These are phyloP conservation scores for Champsocephalus esox DNA, from an alignment of 2,797 vertebrate species.

Conservation along the genomic window DNA sequence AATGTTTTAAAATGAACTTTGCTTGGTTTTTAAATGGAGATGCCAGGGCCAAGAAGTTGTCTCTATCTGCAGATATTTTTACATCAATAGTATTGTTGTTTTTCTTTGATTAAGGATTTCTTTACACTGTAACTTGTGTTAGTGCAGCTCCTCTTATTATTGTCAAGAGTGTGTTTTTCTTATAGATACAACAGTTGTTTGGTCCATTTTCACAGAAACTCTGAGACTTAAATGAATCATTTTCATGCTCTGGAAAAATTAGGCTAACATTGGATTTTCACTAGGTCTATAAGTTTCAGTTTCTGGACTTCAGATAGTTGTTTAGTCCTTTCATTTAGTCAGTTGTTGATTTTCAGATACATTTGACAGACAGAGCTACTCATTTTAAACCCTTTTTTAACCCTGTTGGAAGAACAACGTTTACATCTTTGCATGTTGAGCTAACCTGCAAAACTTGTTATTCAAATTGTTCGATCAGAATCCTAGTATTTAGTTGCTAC, in stretches of 20 bases:
- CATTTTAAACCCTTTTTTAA: not conserved
- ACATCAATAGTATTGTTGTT: not conserved
- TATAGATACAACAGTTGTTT: not conserved
- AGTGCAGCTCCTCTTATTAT: constrained; percentile 27
- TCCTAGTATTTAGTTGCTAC: not conserved
- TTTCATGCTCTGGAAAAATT: not conserved
- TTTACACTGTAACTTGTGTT: constrained; percentile 20
- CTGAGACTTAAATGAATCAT: not conserved
- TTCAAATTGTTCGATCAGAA: not conserved
- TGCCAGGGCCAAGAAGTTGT: not conserved
- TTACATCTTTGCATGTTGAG: not conserved
- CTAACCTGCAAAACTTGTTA: not conserved
- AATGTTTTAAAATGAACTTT: constrained; percentile 23
- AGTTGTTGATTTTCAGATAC: not conserved
- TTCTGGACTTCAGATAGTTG: too few relatives aligned
- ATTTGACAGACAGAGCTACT: not conserved
- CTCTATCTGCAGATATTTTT: constrained; percentile 40
- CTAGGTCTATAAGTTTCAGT: not conserved
- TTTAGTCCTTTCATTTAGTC: not conserved
- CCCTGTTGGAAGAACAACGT: not conserved
- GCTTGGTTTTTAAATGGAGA: constrained; percentile 12
- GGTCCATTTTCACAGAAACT: not conserved
- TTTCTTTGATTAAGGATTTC: constrained; percentile 10
- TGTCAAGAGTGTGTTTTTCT: not conserved
- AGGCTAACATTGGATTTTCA: not conserved